These are phyloP conservation scores for Hymenochirus boettgeri DNA, from an alignment of 2,113 vertebrate genomes.

Conservation along the genomic window DNA sequence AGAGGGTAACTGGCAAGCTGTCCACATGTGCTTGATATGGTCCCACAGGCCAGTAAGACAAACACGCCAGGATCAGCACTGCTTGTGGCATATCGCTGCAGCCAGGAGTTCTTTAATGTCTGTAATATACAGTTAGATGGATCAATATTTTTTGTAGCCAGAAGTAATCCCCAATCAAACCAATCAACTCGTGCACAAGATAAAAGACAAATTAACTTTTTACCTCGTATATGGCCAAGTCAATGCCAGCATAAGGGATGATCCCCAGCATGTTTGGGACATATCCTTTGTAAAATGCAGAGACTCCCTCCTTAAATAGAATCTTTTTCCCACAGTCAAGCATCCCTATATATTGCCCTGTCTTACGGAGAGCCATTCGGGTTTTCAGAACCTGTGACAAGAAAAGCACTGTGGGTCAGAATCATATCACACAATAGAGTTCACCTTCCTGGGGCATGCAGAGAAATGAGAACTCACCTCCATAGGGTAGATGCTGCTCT, in stretches of 20 bases:
- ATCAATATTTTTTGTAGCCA: too few relatives aligned
- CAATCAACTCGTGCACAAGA: background rate
- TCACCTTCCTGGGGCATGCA: background rate
- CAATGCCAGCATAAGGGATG: slow-evolving; percentile 93
- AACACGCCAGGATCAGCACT: slow-evolving; percentile 89
- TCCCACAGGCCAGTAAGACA: slow-evolving; percentile 89
- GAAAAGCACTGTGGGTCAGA: background rate
- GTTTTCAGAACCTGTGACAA: slow-evolving; percentile 87
- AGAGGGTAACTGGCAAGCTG: slow-evolving; percentile 91
- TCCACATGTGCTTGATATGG: slow-evolving; percentile 91
- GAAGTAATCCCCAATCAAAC: background rate
- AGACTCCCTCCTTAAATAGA: slow-evolving; percentile 73
- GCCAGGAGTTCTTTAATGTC: slow-evolving; percentile 91
- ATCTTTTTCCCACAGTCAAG: slow-evolving; percentile 81
- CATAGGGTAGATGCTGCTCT: slow-evolving; percentile 97
- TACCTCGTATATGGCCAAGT: slow-evolving; percentile 94
- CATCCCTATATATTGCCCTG: slow-evolving; percentile 83
- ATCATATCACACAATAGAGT: background rate
- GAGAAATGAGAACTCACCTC: slow-evolving; percentile 69
- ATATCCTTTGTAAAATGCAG: slow-evolving; percentile 93
- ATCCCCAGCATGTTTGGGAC: slow-evolving; percentile 93
- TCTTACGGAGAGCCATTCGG: slow-evolving; percentile 82
- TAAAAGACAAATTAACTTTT: slow-evolving; percentile 21
- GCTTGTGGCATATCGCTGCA: slow-evolving; percentile 82
- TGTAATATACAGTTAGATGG: slow-evolving; percentile 41